phyloP scores from a whole-genome alignment of 64 coral and sea anemone genomes.

The Porites lutea region DNA sequence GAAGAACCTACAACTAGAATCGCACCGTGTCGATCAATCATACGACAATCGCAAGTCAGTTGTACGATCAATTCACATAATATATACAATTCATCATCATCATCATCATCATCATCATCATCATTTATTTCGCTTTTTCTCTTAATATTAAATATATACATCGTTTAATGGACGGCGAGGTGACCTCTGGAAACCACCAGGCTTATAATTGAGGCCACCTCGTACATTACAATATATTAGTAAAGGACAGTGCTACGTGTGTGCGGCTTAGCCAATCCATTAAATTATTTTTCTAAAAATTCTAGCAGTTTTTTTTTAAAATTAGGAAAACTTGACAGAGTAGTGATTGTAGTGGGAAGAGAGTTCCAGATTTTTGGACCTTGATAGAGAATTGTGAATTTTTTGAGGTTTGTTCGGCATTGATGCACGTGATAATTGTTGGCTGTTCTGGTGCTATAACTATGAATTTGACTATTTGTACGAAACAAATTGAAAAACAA shows the following conservation, averaged over 20 bases:
- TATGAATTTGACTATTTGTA: neutral
- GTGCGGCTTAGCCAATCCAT: conserved; percentile 38
- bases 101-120: too few species aligned
- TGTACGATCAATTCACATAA: too few species aligned
- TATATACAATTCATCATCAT: too few species aligned
- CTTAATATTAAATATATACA: neutral
- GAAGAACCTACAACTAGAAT: too few species aligned
- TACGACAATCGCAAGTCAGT: too few species aligned
- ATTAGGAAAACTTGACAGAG: neutral
- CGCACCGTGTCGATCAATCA: too few species aligned
- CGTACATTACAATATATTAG: neutral
- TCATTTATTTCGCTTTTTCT: conserved; percentile 8
- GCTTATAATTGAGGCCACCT: conserved; percentile 32
- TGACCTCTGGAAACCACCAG: conserved; percentile 35
- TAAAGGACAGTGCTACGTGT: neutral
- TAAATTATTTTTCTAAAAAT: conserved; percentile 25
- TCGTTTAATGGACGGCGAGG: conserved; percentile 10
- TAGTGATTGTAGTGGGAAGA: conserved; percentile 16
- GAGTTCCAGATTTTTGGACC: conserved; percentile 32
- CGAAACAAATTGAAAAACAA: neutral
- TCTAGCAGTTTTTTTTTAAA: conserved; percentile 10
- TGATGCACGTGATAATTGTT: neutral
- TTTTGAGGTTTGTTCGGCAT: conserved; percentile 5
- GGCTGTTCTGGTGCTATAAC: conserved; percentile 1
- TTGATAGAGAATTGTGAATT: too few species aligned